phyloP scores from a whole-genome alignment of 2,113 vertebrate species.

The Tragelaphus strepsiceros region DNA sequence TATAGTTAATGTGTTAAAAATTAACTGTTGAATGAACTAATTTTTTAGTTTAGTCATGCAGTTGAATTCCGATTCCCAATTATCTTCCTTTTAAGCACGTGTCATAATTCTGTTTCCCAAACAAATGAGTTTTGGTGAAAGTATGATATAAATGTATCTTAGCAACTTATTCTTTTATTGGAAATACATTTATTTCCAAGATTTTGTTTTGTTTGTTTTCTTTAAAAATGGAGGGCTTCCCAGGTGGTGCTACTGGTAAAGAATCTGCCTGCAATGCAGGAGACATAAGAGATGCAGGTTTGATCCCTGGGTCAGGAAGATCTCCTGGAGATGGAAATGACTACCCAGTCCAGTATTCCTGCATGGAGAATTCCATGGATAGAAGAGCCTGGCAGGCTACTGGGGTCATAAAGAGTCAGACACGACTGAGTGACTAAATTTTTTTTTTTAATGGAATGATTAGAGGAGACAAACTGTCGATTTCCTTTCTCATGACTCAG shows the following conservation, averaged over 20 bases:
- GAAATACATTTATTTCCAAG: not conserved
- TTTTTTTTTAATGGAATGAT: not conserved
- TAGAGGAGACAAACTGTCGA: not conserved
- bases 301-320: not conserved
- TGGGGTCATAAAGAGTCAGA: not conserved
- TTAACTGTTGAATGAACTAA: not conserved
- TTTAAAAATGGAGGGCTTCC: not conserved
- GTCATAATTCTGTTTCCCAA: constrained; percentile 54
- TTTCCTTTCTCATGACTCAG: not conserved
- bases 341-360: not conserved
- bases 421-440: not conserved
- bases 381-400: not conserved
- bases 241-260: not conserved
- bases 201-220: not conserved
- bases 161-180: constrained; percentile 45
- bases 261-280: not conserved
- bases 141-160: constrained; percentile 18
- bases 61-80: constrained; percentile 8
- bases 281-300: not conserved
- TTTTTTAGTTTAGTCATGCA: constrained; percentile 15
- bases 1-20: constrained; percentile 2
- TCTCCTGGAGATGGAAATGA: not conserved
- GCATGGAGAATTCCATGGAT: not conserved
- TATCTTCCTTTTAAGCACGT: constrained; percentile 56
- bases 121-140: constrained; percentile 37